Conservation (phyloP, 2,888 invertebrate genomes). For the Trachelus troglodyta region DNA sequence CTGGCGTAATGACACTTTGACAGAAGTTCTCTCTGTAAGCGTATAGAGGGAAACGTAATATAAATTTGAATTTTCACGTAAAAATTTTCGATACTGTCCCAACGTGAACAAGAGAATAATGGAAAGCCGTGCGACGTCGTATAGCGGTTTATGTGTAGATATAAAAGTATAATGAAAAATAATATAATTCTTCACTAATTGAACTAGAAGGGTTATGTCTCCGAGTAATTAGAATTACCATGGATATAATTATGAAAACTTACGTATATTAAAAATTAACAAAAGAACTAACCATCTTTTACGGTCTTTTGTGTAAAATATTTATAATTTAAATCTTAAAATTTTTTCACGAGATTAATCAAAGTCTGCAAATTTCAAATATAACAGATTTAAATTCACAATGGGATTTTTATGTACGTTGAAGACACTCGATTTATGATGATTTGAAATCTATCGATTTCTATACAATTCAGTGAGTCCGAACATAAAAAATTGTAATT, state of each 20-base stretch:
- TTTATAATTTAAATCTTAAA: background rate
- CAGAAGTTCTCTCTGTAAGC: background rate
- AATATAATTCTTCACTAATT: background rate
- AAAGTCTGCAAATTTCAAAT: background rate
- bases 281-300: background rate
- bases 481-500: background rate
- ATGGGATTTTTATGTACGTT: background rate
- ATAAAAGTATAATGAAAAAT: background rate
- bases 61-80: too few species aligned
- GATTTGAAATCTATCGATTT: background rate
- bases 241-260: background rate
- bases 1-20: background rate
- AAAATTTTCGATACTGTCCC: too few species aligned
- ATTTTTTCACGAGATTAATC: background rate
- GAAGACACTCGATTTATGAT: background rate
- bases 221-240: too few species aligned
- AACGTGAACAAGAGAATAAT: too few species aligned
- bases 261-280: background rate
- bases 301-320: background rate
- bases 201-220: background rate
- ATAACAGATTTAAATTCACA: background rate
- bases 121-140: background rate
- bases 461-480: background rate
- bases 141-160: background rate
- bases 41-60: background rate